Base-by-base conservation (phyloP, 2,888 invertebrate species). In the Pterostichus niger region DNA sequence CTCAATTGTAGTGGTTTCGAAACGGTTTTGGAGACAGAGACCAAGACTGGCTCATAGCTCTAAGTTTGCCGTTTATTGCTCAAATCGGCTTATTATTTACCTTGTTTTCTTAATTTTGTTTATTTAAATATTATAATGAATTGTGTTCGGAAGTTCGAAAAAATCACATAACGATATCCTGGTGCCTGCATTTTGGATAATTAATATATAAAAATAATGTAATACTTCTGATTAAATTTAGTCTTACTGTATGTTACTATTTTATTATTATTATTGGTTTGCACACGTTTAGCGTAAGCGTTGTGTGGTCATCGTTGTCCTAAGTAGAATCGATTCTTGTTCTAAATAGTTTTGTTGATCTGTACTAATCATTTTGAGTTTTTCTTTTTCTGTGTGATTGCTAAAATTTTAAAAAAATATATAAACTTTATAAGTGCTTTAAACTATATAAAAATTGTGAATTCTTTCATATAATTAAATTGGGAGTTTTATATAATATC, bases 161-260 rank as follows among this genome's bases (percentile, higher is more conserved):
- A 52, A 35, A 54, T 81, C 68, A 54, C 80, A 15, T 44, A 64
- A 64, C 56, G 33, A 54, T 71, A 81, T 81, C 64, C 80, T 54
- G 44, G 46, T 82, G 82, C 82, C 82, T 82, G 82, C 82, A 82
- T 82, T 82, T 82, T 82, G 82, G 82, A 71, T 82, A 75, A 71
- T 82, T 73, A 56, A 77, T 77, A 73, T 82, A 82, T 82, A 52
- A 59, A 68, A 73, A 59, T 52, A 71, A 49, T 80, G 40, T 82
- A 82, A 75, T 75, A 59, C 6, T 71, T 68, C 75, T 73, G 75
- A 75, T 82, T 73, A 82, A 73, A 82, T 82, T 79, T 81, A 71
- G 81, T 81, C 81, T 71, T 81, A 81, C 24, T 68, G 35, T 81
- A 71, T 81, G 64, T 64, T 71, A 24, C 52, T 75, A 71, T 71